Percentiles rank a stretch among this genome's conserved stretches.
Conservation (phyloP, 2,113 vertebrate genomes). For the Anoplopoma fimbria region DNA sequence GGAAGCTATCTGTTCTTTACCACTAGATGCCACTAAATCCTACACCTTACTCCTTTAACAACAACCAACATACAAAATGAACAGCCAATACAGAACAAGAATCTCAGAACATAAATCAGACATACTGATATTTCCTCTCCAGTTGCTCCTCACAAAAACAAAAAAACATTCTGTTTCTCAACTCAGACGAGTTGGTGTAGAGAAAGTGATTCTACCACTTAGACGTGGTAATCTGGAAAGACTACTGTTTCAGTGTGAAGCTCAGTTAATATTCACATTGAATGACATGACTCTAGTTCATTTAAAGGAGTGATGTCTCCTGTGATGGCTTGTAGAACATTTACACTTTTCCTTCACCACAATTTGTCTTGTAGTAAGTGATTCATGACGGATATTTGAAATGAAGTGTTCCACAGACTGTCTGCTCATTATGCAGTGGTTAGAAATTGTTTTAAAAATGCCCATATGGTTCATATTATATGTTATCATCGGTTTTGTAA, state of each 20-base stretch:
- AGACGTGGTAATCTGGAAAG: background rate
- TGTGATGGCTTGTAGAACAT: background rate
- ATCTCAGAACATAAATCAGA: background rate
- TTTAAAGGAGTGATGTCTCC: background rate
- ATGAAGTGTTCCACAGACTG: background rate
- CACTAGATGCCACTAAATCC: too few species aligned
- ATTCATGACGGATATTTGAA: background rate
- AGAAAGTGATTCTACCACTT: background rate
- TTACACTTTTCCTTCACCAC: background rate
- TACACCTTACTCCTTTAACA: too few species aligned
- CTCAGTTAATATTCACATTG: background rate
- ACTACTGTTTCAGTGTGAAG: background rate
- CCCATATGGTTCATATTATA: background rate
- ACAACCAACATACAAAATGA: background rate
- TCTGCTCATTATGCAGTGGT: background rate
- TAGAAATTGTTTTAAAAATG: background rate
- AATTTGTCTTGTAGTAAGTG: background rate
- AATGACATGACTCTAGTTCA: background rate
- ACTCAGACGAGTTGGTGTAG: background rate
- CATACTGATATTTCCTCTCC: background rate
- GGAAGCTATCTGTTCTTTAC: too few species aligned
- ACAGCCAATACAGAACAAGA: background rate
- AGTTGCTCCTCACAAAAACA: background rate
- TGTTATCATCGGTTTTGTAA: background rate
- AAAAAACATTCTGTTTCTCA: background rate